Conservation (phyloP, 1,140 invertebrate species). For the Euura saliciscinereae region DNA sequence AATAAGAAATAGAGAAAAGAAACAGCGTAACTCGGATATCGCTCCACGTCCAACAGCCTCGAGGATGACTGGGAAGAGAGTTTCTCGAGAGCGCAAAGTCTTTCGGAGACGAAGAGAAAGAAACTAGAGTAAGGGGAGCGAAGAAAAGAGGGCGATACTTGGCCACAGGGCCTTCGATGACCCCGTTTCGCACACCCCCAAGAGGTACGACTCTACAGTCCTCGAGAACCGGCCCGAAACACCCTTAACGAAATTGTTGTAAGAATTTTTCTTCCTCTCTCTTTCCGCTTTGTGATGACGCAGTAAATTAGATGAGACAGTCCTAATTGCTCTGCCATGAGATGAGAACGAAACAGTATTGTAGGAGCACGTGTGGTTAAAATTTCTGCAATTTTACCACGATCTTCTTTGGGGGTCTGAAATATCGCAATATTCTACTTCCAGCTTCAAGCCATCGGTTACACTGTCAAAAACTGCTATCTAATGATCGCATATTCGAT, state of each 20-base stretch:
- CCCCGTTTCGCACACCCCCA: conserved; percentile 26
- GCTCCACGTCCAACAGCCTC: not conserved
- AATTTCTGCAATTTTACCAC: no score
- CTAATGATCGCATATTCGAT: no score
- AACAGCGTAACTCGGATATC: not conserved
- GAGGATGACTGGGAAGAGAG: not conserved
- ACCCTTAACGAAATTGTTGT: conserved; percentile 21
- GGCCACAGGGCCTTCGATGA: conserved; percentile 31
- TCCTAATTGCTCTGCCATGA: conserved; percentile 20
- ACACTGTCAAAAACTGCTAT: no score
- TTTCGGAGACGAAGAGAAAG: no score
- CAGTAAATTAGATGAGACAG: conserved; percentile 25
- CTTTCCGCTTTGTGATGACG: not conserved
- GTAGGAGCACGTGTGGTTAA: no score
- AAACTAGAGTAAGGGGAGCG: no score
- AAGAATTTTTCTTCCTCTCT: conserved; percentile 2
- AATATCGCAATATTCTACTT: no score
- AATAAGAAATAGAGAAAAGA: not conserved
- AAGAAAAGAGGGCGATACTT: conserved; percentile 18
- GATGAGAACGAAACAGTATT: no score
- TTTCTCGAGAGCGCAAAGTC: conserved; percentile 14
- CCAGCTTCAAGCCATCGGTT: no score
- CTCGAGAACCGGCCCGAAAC: conserved; percentile 16
- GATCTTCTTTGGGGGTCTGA: no score
- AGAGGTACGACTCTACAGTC: not conserved